Base-by-base conservation (phyloP, 2,113 vertebrate genomes). In the Ancistrus triradiatus region DNA sequence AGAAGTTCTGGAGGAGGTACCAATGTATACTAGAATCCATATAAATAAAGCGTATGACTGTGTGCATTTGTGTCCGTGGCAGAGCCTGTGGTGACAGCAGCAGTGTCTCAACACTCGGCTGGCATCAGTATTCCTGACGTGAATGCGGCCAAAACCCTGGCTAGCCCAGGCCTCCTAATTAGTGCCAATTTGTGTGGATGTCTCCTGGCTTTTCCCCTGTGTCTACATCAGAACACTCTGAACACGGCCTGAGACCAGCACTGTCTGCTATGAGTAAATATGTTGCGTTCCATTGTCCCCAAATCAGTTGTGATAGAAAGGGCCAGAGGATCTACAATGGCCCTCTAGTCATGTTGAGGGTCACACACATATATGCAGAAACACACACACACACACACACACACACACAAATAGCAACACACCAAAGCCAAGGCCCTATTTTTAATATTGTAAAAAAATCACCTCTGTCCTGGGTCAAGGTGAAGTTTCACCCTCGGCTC, bases 101-200 rank as follows among this genome's bases (percentile, higher is more conserved):
- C 66, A 69, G 55, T 64, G 66, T 65, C 71, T 64, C 55, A 73
- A 50, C 66, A 60, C 60, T 72, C 68, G 38, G 17, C 6, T 53
- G 55, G 59, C 47, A 74, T 76, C 73, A 76, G 72, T 74, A 73
- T 76, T 77, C 59, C 66, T 70, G 71, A 71, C 63, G 49, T 61
- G 55, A 61, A 67, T 9, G 25, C 57, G 35, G n/a, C n/a, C n/a
- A n/a, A 70, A 68, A 60, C 59, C 40, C 64, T 35, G 42, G 60
- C 33, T 47, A 69, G 57, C 51, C 63, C 49, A 15, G 42, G 48
- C 44, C 42, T 64, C 52, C 68, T 75, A 76, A 69, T 74, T 68
- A 66, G 61, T 60, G 60, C 56, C 70, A 73, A 74, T 74, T 75
- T 72, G 62, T 70, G 66, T 73, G 63, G 65, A 50, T 64, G 48